These are phyloP conservation scores for Leptonema lineaticorne DNA, from an alignment of 1,140 invertebrate genomes.

Conservation along the genomic window DNA sequence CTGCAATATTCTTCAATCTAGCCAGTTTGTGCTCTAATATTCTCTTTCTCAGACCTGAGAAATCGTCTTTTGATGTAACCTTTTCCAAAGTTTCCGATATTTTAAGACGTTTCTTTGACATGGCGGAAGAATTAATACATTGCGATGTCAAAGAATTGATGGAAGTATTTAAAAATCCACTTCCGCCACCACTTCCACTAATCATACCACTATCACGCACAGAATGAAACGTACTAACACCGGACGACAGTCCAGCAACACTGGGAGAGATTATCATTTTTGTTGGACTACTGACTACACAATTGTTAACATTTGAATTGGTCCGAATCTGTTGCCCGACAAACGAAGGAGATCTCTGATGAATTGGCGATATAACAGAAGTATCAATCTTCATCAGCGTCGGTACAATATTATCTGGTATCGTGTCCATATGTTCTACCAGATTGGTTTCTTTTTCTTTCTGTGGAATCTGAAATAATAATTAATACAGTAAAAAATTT, in stretches of 20 bases:
- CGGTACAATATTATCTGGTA: not conserved
- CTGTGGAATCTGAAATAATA: conserved; percentile 26
- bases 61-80: conserved; percentile 44
- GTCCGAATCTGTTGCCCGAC: conserved; percentile 10
- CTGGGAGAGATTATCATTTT: conserved; percentile 1
- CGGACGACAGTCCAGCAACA: not conserved
- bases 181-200: not conserved
- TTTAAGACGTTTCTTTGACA: conserved; percentile 49
- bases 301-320: not conserved
- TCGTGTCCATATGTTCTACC: conserved; percentile 35
- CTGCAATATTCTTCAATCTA: conserved; percentile 51
- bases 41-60: conserved; percentile 46
- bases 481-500: not conserved
- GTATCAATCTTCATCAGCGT: not conserved
- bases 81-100: conserved; percentile 47
- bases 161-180: not conserved
- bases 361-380: not conserved
- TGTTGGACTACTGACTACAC: conserved; percentile 20
- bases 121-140: conserved; percentile 45
- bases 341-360: conserved; percentile 1
- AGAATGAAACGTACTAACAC: not conserved
- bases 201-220: not conserved
- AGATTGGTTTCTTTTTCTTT: conserved; percentile 27
- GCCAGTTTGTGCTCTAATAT: conserved; percentile 55
- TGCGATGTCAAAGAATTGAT: conserved; percentile 37